phyloP scores from a whole-genome alignment of 2,797 vertebrate genomes.

The Novumbra hubbsi region DNA sequence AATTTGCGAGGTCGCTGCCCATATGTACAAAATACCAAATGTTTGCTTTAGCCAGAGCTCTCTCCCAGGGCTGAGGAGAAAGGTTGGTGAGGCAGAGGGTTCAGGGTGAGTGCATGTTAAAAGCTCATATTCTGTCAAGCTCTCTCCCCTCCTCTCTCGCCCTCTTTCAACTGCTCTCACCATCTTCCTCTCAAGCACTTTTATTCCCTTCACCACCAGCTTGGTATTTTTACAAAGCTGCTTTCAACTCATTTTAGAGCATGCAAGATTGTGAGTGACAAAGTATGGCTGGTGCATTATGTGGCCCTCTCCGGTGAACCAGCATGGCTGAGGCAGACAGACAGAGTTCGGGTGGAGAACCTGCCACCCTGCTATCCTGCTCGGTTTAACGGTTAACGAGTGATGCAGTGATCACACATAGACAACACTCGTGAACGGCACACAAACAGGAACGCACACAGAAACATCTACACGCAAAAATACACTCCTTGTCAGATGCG shows the following conservation, averaged over 20 bases:
- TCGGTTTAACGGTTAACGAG: constrained; percentile 58
- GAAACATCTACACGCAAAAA: constrained; percentile 6
- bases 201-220: constrained; percentile 11
- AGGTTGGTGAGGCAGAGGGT: constrained; percentile 24
- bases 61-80: constrained; percentile 46
- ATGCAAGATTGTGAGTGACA: constrained; percentile 31
- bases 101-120: constrained; percentile 30
- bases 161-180: constrained; percentile 4
- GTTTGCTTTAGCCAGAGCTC: constrained; percentile 53
- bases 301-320: constrained; percentile 12
- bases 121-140: constrained; percentile 35
- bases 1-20: constrained; percentile 12
- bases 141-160: constrained; percentile 25
- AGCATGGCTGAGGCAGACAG: constrained; percentile 8
- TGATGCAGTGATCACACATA: constrained; percentile 21
- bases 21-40: constrained; percentile 30
- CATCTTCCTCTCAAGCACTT: constrained; percentile 8
- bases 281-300: constrained; percentile 21
- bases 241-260: constrained; percentile 14
- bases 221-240: constrained; percentile 20
- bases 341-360: not conserved
- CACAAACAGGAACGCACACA: constrained; percentile 16
- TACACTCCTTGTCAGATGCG: constrained; percentile 55
- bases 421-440: not conserved
- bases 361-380: constrained; percentile 6